Conservation (phyloP, 2,797 vertebrate species). For the Pseudochromis fuscus region DNA sequence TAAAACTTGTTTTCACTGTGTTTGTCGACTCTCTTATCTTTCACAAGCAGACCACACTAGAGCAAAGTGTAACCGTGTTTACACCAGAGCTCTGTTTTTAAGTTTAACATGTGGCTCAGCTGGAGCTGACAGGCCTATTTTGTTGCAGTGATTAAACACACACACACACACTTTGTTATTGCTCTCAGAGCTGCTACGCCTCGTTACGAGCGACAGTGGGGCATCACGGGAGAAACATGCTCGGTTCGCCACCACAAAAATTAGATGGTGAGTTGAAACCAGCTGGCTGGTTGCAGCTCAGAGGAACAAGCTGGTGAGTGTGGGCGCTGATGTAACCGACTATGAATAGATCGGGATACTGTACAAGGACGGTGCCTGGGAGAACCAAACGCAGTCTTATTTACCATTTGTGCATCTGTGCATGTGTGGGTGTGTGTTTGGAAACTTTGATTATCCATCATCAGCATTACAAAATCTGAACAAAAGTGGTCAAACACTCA, state of each 20-base stretch:
- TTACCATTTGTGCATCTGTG: conserved; percentile 35
- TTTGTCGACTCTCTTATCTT: conserved; percentile 33
- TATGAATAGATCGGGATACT: conserved; percentile 68
- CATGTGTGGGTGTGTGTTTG: conserved; percentile 31
- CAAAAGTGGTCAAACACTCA: too few species aligned
- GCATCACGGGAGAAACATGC: conserved; percentile 60
- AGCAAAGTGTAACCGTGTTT: conserved; percentile 25
- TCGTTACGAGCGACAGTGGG: conserved; percentile 50
- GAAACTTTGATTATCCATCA: conserved; percentile 18
- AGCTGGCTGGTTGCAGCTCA: conserved; percentile 58
- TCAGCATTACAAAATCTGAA: not conserved
- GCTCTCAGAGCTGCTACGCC: conserved; percentile 36
- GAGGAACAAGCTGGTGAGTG: conserved; percentile 63
- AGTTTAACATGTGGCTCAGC: conserved; percentile 43
- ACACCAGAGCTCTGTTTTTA: conserved; percentile 37
- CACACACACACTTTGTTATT: conserved; percentile 37
- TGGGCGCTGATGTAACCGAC: conserved; percentile 63
- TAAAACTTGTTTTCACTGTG: conserved; percentile 21
- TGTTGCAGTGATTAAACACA: conserved; percentile 50
- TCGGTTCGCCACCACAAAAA: conserved; percentile 61
- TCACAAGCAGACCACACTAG: conserved; percentile 52
- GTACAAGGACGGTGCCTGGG: conserved; percentile 32
- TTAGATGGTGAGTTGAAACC: conserved; percentile 64
- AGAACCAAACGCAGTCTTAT: conserved; percentile 27
- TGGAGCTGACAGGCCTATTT: conserved; percentile 29